Evolutionary conservation across 2,797 vertebrate genomes (phyloP).

Genomic region (Manis javanica): DNA sequence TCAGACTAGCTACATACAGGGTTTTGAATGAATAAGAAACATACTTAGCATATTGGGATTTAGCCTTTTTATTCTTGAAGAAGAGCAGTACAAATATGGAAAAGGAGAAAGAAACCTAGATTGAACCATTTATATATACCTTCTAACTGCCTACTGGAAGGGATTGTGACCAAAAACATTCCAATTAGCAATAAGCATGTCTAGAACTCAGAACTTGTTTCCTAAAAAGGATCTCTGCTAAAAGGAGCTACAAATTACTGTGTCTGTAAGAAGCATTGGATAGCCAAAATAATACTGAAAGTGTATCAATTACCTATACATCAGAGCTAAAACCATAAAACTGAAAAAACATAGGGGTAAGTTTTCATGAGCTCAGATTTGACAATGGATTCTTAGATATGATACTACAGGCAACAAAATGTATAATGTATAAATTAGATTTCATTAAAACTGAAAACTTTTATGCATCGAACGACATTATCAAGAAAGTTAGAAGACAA

Average conservation of each 20-base stretch:
- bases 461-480: background rate
- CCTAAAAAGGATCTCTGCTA: background rate
- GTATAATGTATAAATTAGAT: background rate
- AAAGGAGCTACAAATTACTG: background rate
- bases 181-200: background rate
- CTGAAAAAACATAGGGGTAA: background rate
- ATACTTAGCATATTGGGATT: background rate
- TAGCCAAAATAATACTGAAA: background rate
- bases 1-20: background rate
- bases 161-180: background rate
- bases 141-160: background rate
- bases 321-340: background rate
- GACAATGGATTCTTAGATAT: background rate
- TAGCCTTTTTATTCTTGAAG: background rate
- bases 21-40: too few relatives aligned
- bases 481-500: background rate
- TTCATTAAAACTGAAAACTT: background rate
- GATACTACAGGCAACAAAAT: background rate
- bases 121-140: background rate
- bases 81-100: background rate
- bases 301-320: background rate
- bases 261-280: background rate
- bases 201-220: background rate
- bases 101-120: background rate
- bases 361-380: background rate